These are phyloP conservation scores for Hozukius guyotensis DNA, from an alignment of 2,797 vertebrate species.

Conservation along the genomic window DNA sequence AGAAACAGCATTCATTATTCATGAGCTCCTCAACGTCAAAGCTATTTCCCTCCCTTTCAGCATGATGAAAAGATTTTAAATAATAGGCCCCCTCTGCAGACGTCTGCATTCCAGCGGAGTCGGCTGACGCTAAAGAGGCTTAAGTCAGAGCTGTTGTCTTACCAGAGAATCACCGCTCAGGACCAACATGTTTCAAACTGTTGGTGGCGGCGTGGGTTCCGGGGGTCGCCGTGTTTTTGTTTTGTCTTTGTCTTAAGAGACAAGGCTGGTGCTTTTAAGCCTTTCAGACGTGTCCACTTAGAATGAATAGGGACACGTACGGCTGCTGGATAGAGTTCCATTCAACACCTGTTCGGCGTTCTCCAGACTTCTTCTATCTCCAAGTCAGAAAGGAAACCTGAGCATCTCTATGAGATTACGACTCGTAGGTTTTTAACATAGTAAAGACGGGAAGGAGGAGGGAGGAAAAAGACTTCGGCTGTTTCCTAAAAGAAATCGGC, in stretches of 20 bases:
- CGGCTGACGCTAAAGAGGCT: slow-evolving; percentile 69
- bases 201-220: slow-evolving; percentile 57
- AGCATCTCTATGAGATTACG: slow-evolving; percentile 63
- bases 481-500: slow-evolving; percentile 79
- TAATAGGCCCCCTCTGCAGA: slow-evolving; percentile 78
- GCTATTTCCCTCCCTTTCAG: slow-evolving; percentile 79
- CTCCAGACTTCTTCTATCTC: slow-evolving; percentile 34
- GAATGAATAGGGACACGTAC: slow-evolving; percentile 33
- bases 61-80: slow-evolving; percentile 85
- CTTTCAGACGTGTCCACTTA: slow-evolving; percentile 56
- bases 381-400: slow-evolving; percentile 48
- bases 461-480: slow-evolving; percentile 43
- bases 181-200: slow-evolving; percentile 53
- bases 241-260: slow-evolving; percentile 65
- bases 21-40: slow-evolving; percentile 82
- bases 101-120: slow-evolving; percentile 79
- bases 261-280: slow-evolving; percentile 57
- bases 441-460: slow-evolving; percentile 39
- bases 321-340: slow-evolving; percentile 49
- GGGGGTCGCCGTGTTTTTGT: slow-evolving; percentile 55
- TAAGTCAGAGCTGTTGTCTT: slow-evolving; percentile 71
- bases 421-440: slow-evolving; percentile 64
- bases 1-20: slow-evolving; percentile 84
- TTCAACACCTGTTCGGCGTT: slow-evolving; percentile 71
- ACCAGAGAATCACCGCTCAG: slow-evolving; percentile 55